These are phyloP conservation scores for Clarias fuscus DNA, from an alignment of 2,797 vertebrate species.

Conservation along the genomic window DNA sequence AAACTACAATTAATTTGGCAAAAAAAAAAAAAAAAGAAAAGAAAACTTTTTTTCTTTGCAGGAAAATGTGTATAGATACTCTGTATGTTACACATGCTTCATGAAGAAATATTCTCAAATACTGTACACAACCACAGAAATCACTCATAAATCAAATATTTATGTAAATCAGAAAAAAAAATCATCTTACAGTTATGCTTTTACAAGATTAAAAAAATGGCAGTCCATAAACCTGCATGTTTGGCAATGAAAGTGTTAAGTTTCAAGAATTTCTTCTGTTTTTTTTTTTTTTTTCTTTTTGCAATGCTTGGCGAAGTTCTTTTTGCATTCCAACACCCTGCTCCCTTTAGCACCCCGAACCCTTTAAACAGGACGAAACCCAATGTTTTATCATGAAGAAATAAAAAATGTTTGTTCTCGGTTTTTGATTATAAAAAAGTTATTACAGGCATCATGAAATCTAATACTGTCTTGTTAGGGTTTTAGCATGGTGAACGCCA, in stretches of 20 bases:
- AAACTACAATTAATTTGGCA: neutral
- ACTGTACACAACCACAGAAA: neutral
- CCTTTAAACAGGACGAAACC: neutral
- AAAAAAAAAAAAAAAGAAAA: neutral
- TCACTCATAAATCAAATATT: neutral
- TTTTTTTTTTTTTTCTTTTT: neutral
- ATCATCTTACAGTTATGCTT: neutral
- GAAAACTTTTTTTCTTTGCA: too few relatives aligned
- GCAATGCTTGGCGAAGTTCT: conserved; percentile 5
- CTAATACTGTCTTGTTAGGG: neutral
- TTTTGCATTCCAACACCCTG: neutral
- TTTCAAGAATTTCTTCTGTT: neutral
- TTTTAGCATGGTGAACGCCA: conserved; percentile 60
- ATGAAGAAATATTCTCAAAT: neutral
- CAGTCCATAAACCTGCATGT: neutral
- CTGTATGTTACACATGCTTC: neutral
- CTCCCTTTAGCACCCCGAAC: neutral
- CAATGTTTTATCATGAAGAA: neutral
- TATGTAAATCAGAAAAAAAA: neutral
- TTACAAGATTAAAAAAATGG: neutral
- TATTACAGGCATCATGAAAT: neutral
- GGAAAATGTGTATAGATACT: too few relatives aligned
- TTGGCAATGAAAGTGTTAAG: neutral
- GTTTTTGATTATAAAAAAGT: neutral
- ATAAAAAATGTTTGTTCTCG: neutral